Evolutionary conservation across 2,797 vertebrate genomes (phyloP), one percentile per base, ranked within the genome.

Genomic region (Micrastur ruficollis): DNA sequence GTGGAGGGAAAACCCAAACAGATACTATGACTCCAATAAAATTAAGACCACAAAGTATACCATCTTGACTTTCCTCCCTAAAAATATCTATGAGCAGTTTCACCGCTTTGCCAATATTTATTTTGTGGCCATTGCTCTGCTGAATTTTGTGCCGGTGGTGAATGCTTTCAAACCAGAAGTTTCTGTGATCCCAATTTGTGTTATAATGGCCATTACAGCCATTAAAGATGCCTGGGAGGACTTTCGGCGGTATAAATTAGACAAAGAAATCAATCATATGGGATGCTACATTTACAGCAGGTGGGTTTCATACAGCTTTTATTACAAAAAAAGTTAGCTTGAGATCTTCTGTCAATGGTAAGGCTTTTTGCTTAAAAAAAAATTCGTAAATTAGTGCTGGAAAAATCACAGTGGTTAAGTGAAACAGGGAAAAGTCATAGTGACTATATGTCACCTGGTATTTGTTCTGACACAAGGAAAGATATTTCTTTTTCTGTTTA

Each of bases 171-270:
- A 99, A 86, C 99, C 99, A 4, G 98, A 98, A 68, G 98, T 99
- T 40, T 98, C 98, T 68, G 23, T 99, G 72, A 98, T 99, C 85
- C 99, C 99, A 5, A 97, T 99, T 72, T 98, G 98, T 94, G 73
- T 98, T 85, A 99, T 99, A 61, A 94, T 99, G 97, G 94, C 96
- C 3, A 96, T 99, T 65, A 99, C 99, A 1, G 99, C 99, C 65
- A 80, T 99, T 70, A 99, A 99, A 95, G 99, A 99, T 16, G 98
- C 98, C 71, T 99, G 99, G 99, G 99, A 99, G 91, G 99, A 99
- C 95, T 98, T 99, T 95, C 98, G 98, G 87, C 98, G 99, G 47
- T 99, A 98, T 95, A 98, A 98, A 90, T 97, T 98, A 1, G 99
- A 99, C 97, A 98, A 95, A 96, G 98, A 98, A 97, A 98, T 99